phyloP scores from a whole-genome alignment of 2,888 invertebrate genomes.

The Pharmacophagus antenor region DNA sequence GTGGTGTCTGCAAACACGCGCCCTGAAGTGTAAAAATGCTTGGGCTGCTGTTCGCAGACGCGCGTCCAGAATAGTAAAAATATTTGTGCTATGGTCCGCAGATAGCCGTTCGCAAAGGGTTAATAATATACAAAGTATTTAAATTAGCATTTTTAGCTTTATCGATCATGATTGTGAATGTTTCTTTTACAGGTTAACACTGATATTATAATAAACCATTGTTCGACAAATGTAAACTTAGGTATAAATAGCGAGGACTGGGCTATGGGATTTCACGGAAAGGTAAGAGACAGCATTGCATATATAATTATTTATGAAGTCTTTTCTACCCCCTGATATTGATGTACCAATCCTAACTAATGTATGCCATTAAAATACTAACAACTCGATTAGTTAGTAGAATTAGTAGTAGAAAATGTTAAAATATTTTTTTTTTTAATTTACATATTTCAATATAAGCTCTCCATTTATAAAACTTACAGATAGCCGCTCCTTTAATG shows the following conservation, averaged over 20 bases:
- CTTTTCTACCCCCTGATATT: no score
- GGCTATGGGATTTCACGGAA: slow-evolving; percentile 67
- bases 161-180: not conserved
- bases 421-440: not conserved
- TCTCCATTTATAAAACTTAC: slow-evolving; percentile 23
- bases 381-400: no score
- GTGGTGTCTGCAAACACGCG: no score
- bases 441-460: not conserved
- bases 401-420: no score
- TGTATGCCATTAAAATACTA: not conserved
- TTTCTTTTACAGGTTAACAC: slow-evolving; percentile 59
- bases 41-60: no score
- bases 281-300: no score
- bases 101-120: no score
- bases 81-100: no score
- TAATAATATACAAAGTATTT: not conserved
- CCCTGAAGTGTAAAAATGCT: no score
- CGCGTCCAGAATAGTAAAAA: no score
- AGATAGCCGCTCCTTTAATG: slow-evolving; percentile 64
- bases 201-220: slow-evolving; percentile 69
- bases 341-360: not conserved
- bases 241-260: slow-evolving; percentile 57
- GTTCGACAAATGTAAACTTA: slow-evolving; percentile 68
- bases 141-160: no score
- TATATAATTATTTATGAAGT: no score